phyloP scores from a whole-genome alignment of 1,140 invertebrate species.

The Sogatella furcifera region DNA sequence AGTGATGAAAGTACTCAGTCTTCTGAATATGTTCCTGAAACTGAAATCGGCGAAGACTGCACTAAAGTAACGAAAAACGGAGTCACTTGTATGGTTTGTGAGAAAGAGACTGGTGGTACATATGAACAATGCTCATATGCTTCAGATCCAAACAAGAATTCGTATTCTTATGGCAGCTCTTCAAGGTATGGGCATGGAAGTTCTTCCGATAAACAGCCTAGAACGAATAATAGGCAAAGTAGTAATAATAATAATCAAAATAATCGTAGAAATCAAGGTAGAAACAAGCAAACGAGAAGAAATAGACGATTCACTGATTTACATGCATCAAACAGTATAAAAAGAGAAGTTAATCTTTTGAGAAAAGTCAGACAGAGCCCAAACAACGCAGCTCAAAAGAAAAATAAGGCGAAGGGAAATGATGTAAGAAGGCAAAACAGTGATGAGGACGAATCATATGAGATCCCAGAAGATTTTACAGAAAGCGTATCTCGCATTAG shows the following conservation, averaged over 20 bases:
- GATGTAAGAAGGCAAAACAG: background rate
- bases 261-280: no score
- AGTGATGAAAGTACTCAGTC: slow-evolving; percentile 21
- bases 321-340: no score
- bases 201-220: slow-evolving; percentile 17
- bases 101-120: slow-evolving; percentile 51
- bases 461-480: background rate
- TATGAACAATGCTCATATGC: slow-evolving; percentile 60
- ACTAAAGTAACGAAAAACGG: slow-evolving; percentile 46
- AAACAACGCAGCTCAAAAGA: background rate
- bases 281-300: background rate
- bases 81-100: slow-evolving; percentile 53
- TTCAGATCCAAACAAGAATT: slow-evolving; percentile 52
- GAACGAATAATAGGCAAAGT: background rate
- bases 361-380: background rate
- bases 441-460: background rate
- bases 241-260: background rate
- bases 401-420: background rate
- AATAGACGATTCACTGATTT: background rate
- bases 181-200: slow-evolving; percentile 31
- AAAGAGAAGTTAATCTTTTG: background rate
- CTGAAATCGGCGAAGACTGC: slow-evolving; percentile 38
- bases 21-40: slow-evolving; percentile 24
- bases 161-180: slow-evolving; percentile 46
- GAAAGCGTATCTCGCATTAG: slow-evolving; percentile 7